Base-by-base conservation (phyloP, 1,140 invertebrate species). In the Drosophila suzukii region DNA sequence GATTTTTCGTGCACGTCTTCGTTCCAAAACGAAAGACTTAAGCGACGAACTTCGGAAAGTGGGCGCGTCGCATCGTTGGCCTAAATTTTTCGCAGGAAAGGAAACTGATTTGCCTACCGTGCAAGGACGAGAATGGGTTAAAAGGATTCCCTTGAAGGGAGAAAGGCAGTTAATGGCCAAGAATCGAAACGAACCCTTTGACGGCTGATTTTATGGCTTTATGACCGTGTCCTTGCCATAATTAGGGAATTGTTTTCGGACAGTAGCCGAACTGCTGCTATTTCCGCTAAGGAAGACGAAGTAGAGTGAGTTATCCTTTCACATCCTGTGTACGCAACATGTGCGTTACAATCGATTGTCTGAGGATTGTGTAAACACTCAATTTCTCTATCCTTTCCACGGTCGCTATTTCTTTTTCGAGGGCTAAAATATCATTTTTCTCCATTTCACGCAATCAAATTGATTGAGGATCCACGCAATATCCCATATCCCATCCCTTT, bases 371-470 rank as follows among this genome's bases (percentile, higher is more conserved):
- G 67, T 81, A 81, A 82, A 82, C 41, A 81, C 72, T 72, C 50
- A 60, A 74, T 56, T 75, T 75, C 47, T 54, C 44, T 53, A 68
- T 68, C 15, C 20, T 30, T 49, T 53, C 49, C 46, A 36, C 46
- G 13, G 4, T 51, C 55, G 30, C 30, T 41, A 17, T 62, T 62
- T n/a, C n/a, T 41, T 12, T 44, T 60, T 34, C 61, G 30, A 30
- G 27, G 58, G 43, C 34, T 61, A 71, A 63, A 75, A 78, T 85
- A 85, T 85, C 76, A 81, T 86, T 85, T 85, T 85, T 85, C 81
- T 75, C 65, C 66, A 84, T 85, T 85, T 85, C 82, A 85, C 82
- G 81, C 82, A 85, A 85, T 85, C 76, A 80, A 84, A 72, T 67
- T 79, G 65, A 72, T 72, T 71, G 68, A 72, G 68, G 68, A 72